phyloP scores from a whole-genome alignment of 2,113 vertebrate species.

The Collichthys lucidus region DNA sequence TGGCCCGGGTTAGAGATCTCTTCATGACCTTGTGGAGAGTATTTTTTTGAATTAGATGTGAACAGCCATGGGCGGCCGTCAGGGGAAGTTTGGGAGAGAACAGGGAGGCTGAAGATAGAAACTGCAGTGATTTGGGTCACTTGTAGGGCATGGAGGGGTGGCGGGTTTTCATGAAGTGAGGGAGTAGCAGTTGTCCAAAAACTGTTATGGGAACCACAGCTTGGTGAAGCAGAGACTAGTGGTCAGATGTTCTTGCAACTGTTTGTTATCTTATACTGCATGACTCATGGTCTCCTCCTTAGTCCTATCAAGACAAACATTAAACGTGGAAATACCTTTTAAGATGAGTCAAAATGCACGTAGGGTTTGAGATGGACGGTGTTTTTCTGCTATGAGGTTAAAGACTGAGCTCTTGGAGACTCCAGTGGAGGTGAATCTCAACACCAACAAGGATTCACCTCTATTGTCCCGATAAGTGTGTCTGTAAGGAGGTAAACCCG shows the following conservation, averaged over 20 bases:
- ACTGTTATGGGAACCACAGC: neutral
- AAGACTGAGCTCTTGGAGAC: neutral
- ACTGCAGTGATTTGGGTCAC: conserved; percentile 43
- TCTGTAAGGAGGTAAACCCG: neutral
- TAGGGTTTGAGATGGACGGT: neutral
- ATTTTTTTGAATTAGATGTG: conserved; percentile 40
- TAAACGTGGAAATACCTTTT: neutral
- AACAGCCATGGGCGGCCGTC: conserved; percentile 33
- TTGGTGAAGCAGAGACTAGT: neutral
- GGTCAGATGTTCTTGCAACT: conserved; percentile 1
- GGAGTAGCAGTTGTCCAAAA: conserved; percentile 2
- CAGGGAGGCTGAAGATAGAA: conserved; percentile 22
- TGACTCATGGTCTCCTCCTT: conserved; percentile 5
- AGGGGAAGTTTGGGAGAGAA: neutral
- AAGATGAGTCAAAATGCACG: neutral
- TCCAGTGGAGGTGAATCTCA: neutral
- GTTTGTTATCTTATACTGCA: neutral
- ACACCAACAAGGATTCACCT: conserved; percentile 1
- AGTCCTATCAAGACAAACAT: neutral
- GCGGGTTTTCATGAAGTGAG: conserved; percentile 18
- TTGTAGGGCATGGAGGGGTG: conserved; percentile 5
- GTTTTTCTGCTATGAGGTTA: neutral
- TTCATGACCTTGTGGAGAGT: neutral
- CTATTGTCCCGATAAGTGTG: conserved; percentile 1
- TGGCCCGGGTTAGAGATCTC: conserved; percentile 2